phyloP scores from a whole-genome alignment of 2,797 vertebrate species.

The Pangasius djambal region DNA sequence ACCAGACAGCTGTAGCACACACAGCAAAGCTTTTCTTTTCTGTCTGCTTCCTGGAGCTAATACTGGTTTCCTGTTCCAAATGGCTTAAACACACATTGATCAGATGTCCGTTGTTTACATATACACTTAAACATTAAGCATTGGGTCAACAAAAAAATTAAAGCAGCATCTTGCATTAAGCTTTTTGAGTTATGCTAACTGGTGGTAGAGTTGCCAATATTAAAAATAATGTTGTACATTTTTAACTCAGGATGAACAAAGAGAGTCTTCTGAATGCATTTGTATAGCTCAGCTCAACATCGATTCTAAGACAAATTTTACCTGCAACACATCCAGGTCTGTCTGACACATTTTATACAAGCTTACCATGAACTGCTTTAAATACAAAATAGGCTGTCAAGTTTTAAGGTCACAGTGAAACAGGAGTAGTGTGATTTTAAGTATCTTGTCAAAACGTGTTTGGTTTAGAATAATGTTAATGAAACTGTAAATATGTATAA shows the following conservation, averaged over 20 bases:
- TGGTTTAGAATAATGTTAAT: not conserved
- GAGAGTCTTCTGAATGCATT: not conserved
- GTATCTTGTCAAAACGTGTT: not conserved
- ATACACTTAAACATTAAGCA: too few relatives aligned
- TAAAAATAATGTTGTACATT: not conserved
- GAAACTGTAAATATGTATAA: not conserved
- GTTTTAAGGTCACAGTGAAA: not conserved
- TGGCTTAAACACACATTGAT: not conserved
- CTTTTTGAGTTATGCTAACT: not conserved
- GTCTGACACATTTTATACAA: not conserved
- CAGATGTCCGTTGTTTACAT: not conserved
- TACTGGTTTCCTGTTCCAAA: not conserved
- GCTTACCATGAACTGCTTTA: not conserved
- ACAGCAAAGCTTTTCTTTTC: not conserved
- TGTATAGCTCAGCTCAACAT: not conserved
- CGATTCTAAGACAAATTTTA: not conserved
- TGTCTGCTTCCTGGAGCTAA: not conserved
- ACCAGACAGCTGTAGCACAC: not conserved
- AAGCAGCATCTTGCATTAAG: not conserved
- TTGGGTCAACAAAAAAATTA: not conserved
- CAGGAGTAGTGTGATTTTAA: not conserved
- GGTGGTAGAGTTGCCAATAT: not conserved
- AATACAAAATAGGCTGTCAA: not conserved
- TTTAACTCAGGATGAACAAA: not conserved
- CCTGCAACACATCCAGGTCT: not conserved